Evolutionary conservation across 2,113 vertebrate genomes (phyloP).

Genomic region (Synchiropus splendidus): DNA sequence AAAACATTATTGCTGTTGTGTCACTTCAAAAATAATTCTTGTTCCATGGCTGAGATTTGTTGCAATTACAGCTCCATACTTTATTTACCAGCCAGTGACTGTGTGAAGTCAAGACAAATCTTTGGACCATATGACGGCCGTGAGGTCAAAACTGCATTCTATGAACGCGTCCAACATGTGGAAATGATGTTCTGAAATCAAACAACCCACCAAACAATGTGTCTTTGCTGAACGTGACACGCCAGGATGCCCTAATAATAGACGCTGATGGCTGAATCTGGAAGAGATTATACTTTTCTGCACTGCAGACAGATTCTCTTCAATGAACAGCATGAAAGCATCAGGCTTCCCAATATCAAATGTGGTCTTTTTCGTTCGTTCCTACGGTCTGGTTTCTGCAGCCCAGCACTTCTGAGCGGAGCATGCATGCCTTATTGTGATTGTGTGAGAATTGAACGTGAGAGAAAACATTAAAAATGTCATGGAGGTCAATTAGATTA

Average conservation of each 20-base stretch:
- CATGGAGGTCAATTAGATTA: constrained; percentile 48
- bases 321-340: constrained; percentile 37
- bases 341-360: constrained; percentile 29
- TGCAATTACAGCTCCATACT: too few relatives aligned
- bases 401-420: constrained; percentile 24
- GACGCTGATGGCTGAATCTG: constrained; percentile 62
- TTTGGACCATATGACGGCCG: background rate
- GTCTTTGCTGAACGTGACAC: constrained; percentile 41
- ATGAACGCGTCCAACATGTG: constrained; percentile 26
- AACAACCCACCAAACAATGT: constrained; percentile 38
- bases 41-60: too few relatives aligned
- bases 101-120: too few relatives aligned
- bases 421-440: background rate
- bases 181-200: constrained; percentile 43
- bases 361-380: constrained; percentile 5
- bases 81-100: too few relatives aligned
- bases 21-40: too few relatives aligned
- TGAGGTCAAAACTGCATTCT: constrained; percentile 2
- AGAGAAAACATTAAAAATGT: constrained; percentile 36
- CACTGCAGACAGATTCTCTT: constrained; percentile 44
- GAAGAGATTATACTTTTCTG: constrained; percentile 53
- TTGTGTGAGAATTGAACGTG: constrained; percentile 17
- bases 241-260: constrained; percentile 54
- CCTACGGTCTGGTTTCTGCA: too few relatives aligned
- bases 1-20: too few relatives aligned